These are phyloP conservation scores for Zaprionus nigranus DNA, from an alignment of 1,140 invertebrate genomes.

Conservation along the genomic window DNA sequence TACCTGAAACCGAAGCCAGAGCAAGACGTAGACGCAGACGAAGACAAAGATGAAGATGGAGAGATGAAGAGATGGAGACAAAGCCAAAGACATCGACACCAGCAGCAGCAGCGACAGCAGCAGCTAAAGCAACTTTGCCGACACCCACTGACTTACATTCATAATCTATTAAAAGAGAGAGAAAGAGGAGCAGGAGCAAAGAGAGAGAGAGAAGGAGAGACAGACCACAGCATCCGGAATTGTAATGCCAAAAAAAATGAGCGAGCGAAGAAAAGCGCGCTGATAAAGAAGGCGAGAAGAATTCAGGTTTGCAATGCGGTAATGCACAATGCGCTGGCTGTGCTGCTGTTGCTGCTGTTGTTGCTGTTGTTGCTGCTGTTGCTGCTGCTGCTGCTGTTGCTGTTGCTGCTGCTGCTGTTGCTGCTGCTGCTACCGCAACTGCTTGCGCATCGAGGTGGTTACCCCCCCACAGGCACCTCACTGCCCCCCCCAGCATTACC, in stretches of 20 bases:
- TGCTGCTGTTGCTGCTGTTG: not conserved
- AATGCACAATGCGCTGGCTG: constrained; percentile 55
- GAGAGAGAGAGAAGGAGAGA: constrained; percentile 16
- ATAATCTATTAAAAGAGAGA: constrained; percentile 70
- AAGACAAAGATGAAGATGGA: constrained; percentile 2
- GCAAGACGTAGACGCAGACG: constrained; percentile 10
- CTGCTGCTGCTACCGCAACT: not conserved
- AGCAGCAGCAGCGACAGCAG: constrained; percentile 2
- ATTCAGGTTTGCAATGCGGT: constrained; percentile 82
- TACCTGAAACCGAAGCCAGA: constrained; percentile 34
- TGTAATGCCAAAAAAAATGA: constrained; percentile 60
- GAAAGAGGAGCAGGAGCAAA: not conserved
- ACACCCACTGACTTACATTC: constrained; percentile 82
- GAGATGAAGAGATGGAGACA: not conserved
- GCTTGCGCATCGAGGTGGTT: constrained; percentile 6
- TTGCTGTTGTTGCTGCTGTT: too few species aligned
- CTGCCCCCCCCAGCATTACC: not conserved
- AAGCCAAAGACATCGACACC: constrained; percentile 22
- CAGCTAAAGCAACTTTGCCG: constrained; percentile 21
- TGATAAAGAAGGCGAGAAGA: constrained; percentile 62
- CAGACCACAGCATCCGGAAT: constrained; percentile 74
- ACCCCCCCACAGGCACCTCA: not conserved
- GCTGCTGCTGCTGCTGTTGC: not conserved
- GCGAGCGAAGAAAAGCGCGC: constrained; percentile 11
- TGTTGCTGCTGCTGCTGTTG: too few species aligned